These are phyloP conservation scores for Mirounga angustirostris DNA, from an alignment of 2,113 vertebrate species.

Conservation along the genomic window DNA sequence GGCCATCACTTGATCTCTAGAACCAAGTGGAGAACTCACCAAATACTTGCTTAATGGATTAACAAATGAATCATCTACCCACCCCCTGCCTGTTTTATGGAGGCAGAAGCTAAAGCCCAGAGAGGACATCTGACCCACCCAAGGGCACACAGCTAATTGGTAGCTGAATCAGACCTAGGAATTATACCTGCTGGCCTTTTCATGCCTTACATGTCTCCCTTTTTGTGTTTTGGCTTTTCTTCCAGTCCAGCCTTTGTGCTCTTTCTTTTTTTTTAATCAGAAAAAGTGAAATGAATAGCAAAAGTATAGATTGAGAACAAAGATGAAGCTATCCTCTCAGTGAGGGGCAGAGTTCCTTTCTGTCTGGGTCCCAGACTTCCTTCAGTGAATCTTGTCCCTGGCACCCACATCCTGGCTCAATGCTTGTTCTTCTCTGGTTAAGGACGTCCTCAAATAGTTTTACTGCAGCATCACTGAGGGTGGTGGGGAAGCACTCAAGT, in stretches of 20 bases:
- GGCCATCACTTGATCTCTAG: background rate
- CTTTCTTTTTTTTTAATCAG: background rate
- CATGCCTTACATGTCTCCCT: accelerated
- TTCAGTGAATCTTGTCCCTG: background rate
- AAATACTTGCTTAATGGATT: background rate
- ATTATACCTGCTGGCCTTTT: background rate
- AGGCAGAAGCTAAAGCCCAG: background rate
- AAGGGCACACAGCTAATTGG: background rate
- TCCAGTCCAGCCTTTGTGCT: background rate
- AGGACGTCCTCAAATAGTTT: background rate
- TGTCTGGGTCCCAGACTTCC: background rate
- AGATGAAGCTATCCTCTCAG: background rate
- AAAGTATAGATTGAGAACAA: background rate
- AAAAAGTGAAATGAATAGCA: background rate
- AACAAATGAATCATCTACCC: background rate
- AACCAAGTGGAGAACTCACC: background rate
- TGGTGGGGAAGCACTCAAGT: background rate
- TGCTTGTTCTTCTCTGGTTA: background rate
- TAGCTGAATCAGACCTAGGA: background rate
- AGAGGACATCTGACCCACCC: background rate
- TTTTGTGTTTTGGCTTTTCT: background rate
- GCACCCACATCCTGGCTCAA: background rate
- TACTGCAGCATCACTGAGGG: background rate
- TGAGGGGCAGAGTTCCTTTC: background rate
- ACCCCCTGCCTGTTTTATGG: accelerated